Evolutionary conservation across 2,888 invertebrate species (phyloP).

Genomic region (Tenthredo scrophulariae): DNA sequence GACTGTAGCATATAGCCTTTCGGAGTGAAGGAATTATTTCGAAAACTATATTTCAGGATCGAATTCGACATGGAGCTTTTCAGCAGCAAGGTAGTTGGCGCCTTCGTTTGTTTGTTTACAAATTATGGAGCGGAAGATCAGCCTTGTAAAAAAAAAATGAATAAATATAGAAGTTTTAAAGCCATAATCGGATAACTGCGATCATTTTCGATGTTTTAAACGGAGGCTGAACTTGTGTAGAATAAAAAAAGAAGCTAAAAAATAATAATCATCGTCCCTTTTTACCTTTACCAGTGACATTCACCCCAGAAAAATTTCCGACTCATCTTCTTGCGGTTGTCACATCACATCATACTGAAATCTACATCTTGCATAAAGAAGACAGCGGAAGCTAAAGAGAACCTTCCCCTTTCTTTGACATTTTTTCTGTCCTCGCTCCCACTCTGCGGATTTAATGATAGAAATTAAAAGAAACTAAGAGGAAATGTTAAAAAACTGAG

Average conservation of each 20-base stretch:
- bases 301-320: background rate
- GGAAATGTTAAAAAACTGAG: background rate
- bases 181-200: background rate
- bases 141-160: background rate
- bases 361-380: background rate
- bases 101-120: conserved; percentile 19
- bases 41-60: background rate
- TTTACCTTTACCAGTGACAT: background rate
- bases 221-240: background rate
- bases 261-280: background rate
- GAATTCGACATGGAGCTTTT: background rate
- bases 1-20: background rate
- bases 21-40: background rate
- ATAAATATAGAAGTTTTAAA: background rate
- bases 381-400: background rate
- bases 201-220: background rate
- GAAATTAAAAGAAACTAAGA: background rate
- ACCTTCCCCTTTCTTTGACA: background rate
- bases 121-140: background rate
- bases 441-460: background rate
- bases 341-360: background rate
- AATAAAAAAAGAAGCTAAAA: background rate
- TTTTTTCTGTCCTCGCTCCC: background rate
- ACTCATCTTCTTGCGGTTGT: background rate
- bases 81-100: background rate